Evolutionary conservation across 2,113 vertebrate genomes (phyloP), one percentile per base, ranked within the genome.

Genomic region (Scartelaos histophorus): DNA sequence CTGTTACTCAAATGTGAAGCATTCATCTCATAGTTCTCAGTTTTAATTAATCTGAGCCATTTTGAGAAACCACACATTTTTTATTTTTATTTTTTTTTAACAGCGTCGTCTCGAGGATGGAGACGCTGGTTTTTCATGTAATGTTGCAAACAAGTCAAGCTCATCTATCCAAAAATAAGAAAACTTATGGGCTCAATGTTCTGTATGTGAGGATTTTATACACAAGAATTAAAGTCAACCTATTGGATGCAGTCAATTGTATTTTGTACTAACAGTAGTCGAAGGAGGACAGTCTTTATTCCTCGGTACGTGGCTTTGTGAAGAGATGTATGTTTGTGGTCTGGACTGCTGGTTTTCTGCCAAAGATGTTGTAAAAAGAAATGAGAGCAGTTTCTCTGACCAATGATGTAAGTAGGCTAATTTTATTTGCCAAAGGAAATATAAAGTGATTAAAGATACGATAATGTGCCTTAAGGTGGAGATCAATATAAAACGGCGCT

Each of bases 311-410:
- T n/a, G 53, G 53, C 35, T 15, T 22, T 69, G n/a, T 78, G 45
- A 68, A 76, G 64, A 38, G 10, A 25, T 67, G 71, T 10, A 35
- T 73, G 25, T 56, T 58, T 67, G 10, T 35, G 22, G 53, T 53
- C 25, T 84, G 53, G 35, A 72, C 47, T n/a, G 13, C 11, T 21
- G 38, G 46, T 76, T 76, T 79, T 78, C 67, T 66, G 75, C 68
- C 54, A 78, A 85, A 82, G 77, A 82, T 81, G 85, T 78, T 1
- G 19, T 9, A 43, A 43, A 51, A 53, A 56, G 89, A 73, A 91
- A 88, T 80, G 75, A 75, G 22, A 64, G 84, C 78, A 76, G 74
- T 89, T 83, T 89, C 71, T 78, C 85, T 89, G 73, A 76, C 5
- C 0, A 79, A 67, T 51, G 47, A 51, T 51, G 16, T 51, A 6